Percentiles rank a stretch among this genome's conserved stretches.
Conservation (phyloP, 2,888 invertebrate genomes). For the Cephus pulcher region DNA sequence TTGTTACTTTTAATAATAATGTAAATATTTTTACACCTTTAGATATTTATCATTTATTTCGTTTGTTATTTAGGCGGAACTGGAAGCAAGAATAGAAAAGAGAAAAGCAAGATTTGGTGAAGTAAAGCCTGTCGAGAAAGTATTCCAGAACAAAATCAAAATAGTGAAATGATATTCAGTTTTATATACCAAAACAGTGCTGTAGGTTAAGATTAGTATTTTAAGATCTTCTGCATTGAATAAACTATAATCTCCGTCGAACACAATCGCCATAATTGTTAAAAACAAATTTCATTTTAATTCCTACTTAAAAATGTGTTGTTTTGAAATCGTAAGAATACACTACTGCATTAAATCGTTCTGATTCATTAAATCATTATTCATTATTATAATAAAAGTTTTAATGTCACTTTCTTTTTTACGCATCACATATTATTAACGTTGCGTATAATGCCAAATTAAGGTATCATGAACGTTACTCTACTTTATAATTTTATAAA, state of each 20-base stretch:
- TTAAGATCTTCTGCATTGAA: neutral
- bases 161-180: conserved; percentile 65
- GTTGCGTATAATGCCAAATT: neutral
- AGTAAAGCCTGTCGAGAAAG: conserved; percentile 60
- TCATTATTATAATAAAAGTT: neutral
- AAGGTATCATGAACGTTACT: neutral
- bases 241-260: neutral
- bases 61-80: conserved; percentile 65
- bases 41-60: conserved; percentile 2
- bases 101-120: conserved; percentile 85
- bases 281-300: neutral
- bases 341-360: neutral
- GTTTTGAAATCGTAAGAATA: neutral
- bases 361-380: neutral
- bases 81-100: conserved; percentile 79
- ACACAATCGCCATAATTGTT: neutral
- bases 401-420: neutral
- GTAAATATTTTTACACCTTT: neutral
- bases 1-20: neutral
- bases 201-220: conserved; percentile 33
- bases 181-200: conserved; percentile 53
- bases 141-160: conserved; percentile 58
- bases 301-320: neutral
- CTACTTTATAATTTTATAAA: too few species aligned
- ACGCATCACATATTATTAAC: neutral